Evolutionary conservation across 2,113 vertebrate species (phyloP).

Genomic region (Columba janthina): DNA sequence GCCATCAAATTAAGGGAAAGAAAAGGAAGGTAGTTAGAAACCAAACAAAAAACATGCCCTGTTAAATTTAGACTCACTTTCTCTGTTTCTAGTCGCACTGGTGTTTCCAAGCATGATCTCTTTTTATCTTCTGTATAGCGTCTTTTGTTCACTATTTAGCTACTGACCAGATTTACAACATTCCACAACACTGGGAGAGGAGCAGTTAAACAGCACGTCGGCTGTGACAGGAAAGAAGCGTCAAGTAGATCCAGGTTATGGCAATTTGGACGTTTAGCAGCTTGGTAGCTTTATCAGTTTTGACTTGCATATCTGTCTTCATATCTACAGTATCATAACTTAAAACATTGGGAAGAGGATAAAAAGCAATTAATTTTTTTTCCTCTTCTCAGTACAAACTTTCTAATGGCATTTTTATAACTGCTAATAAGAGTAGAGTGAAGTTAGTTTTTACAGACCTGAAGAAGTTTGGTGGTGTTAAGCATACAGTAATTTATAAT

Average conservation of each 20-base stretch:
- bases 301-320: neutral
- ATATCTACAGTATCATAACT: neutral
- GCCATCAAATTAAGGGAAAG: neutral
- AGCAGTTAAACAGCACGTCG: neutral
- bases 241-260: rapidly evolving
- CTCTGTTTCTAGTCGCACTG: neutral
- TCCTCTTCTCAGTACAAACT: neutral
- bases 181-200: neutral
- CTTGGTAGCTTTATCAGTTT: neutral
- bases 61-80: neutral
- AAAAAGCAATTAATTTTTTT: neutral
- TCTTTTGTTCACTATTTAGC: neutral
- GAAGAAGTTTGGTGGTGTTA: neutral
- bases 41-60: neutral
- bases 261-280: neutral
- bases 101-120: neutral
- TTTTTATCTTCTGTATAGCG: neutral
- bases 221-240: neutral
- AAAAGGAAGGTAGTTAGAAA: neutral
- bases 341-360: neutral
- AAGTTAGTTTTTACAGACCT: neutral
- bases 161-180: neutral
- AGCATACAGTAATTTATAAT: neutral
- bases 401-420: neutral
- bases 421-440: neutral